Evolutionary conservation across 2,888 invertebrate genomes (phyloP), one percentile per base, ranked within the genome.

Genomic region (Barypeithes pellucidus): DNA sequence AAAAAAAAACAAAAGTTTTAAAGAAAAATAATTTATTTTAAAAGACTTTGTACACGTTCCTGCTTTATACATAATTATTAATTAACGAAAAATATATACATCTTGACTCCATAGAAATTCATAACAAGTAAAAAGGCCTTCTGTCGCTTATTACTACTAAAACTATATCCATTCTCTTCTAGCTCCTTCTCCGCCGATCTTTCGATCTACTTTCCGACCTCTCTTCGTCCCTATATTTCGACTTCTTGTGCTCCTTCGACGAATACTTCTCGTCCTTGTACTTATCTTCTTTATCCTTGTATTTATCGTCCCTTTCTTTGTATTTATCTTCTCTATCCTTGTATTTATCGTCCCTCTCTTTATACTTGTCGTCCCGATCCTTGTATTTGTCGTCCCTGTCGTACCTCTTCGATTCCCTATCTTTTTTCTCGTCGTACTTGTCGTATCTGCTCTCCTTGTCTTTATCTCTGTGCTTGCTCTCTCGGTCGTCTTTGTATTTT

Each of bases 161-260:
- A 12, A n/a, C 12, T 20, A 18, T 29, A 3, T 9, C 43, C 52
- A 50, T 61, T 11, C 59, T 66, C 22, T 69, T 67, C 60, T 72
- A 73, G 43, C 68, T 79, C 75, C 77, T 83, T 77, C 84, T 84
- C 71, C 85, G 76, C 47, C 82, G 77, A 78, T 84, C 85, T 77
- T 84, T 85, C 33, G 84, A 81, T 67, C 79, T 73, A 63, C 80
- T 80, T 22, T 81, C 81, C 18, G 79, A 73, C 36, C 78, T 79
- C 39, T 82, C 82, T 45, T 81, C 80, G 18, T 81, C 82, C 22
- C 79, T 29, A 29, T 29, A 29, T 29, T 29, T 29, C 29, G 29
- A 29, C 7, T 29, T 29, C 9, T 29, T 29, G 29, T 29, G 29
- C 29, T 29, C 29, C 29, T 29, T 29, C 5, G 29, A 29, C 29